Evolutionary conservation across 2,797 vertebrate genomes (phyloP).

Genomic region (Sebastolobus alascanus): DNA sequence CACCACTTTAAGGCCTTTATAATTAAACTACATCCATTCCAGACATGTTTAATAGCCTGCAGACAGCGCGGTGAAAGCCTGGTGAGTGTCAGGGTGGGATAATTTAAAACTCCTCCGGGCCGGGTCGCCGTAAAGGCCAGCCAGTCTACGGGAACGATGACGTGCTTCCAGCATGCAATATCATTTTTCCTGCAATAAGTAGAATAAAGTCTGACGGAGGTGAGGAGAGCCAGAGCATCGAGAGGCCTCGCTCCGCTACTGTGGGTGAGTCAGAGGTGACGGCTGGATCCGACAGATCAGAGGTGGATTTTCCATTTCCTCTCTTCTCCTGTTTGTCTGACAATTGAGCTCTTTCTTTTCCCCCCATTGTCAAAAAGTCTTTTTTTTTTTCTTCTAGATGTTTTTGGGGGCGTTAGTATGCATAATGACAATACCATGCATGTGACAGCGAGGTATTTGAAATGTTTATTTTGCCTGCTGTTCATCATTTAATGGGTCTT

Average conservation of each 20-base stretch:
- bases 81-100: slow-evolving; percentile 12
- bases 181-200: slow-evolving; percentile 39
- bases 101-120: slow-evolving; percentile 44
- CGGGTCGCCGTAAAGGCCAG: neutral
- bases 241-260: slow-evolving; percentile 44
- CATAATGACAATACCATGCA: slow-evolving; percentile 78
- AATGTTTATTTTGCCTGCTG: slow-evolving; percentile 27
- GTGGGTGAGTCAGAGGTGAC: slow-evolving; percentile 56
- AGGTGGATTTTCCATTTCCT: slow-evolving; percentile 77
- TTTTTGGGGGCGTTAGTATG: slow-evolving; percentile 39
- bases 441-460: slow-evolving; percentile 16
- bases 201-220: slow-evolving; percentile 50
- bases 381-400: slow-evolving; percentile 28
- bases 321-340: slow-evolving; percentile 50
- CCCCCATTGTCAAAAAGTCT: slow-evolving; percentile 41
- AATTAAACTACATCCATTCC: slow-evolving; percentile 18
- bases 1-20: slow-evolving; percentile 16
- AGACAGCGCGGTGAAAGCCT: slow-evolving; percentile 41
- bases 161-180: neutral
- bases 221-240: slow-evolving; percentile 48
- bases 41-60: slow-evolving; percentile 12
- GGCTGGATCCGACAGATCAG: slow-evolving; percentile 50
- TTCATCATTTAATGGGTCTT: neutral
- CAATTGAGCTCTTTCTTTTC: slow-evolving; percentile 47
- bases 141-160: slow-evolving; percentile 3